Base-by-base conservation (phyloP, 2,888 invertebrate genomes). In the Halictus ligatus region DNA sequence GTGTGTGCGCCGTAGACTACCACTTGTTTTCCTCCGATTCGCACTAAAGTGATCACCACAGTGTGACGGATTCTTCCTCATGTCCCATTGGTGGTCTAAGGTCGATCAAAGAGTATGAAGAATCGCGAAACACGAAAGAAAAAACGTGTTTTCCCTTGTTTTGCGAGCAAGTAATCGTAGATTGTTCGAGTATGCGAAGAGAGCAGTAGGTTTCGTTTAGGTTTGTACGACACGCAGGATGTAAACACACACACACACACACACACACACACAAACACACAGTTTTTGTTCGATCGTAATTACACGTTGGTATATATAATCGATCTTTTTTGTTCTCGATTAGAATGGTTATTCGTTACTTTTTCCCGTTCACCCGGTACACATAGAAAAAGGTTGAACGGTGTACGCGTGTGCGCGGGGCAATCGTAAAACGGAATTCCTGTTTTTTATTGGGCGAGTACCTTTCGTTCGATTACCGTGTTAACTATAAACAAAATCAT, bases 301-400 rank as follows among this genome's bases (percentile, higher is more conserved):
- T 43, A 43, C 71, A n/a, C 40, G 71, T 71, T 43, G 71, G 40
- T 69, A 40, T 35, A 67, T 35, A 43, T 43, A 60, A 50, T 84
- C 84, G 74, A 64, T 64, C 15, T 29, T 78, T 60, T 76, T 83
- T 58, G 40, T 75, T 72, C 35, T 72, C 75, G 75, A 60, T 83
- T 83, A 83, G 83, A 83, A 58, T 25, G 58, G 58, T 18, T 69
- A 10, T 69, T 82, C 74, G 40, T 83, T 83, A 75, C 43, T 77
- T 77, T 60, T n/a, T 73, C 73, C 64, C 64, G 64, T 29, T 29
- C 64, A 29, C 15, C 64, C 64, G 64, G 64, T 64, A 64, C 29
- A 64, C 64, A 64, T 58, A 58, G 58, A 58, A 58, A 54, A 46
- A 58, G 12, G 58, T 58, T 58, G 58, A n/a, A 58, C 0, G n/a